Percentiles rank a stretch among this genome's conserved stretches.
Evolutionary conservation across 2,113 vertebrate genomes (phyloP).

Genomic region (Gymnarchus niloticus): DNA sequence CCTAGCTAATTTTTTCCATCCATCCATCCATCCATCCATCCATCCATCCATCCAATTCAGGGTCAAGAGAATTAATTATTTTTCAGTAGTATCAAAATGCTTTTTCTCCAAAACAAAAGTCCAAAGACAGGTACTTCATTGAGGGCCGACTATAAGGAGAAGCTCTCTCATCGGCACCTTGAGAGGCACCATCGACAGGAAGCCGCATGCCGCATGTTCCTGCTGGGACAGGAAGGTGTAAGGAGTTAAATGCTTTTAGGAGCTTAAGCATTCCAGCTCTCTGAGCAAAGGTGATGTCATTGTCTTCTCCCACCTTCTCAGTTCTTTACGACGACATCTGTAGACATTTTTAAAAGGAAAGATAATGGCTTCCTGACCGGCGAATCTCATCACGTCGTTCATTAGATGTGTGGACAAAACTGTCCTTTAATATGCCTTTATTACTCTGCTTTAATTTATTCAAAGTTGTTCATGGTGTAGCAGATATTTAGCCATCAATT

Average conservation of each 20-base stretch:
- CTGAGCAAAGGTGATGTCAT: neutral
- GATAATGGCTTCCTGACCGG: neutral
- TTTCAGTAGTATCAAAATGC: too few species aligned
- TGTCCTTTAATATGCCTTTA: neutral
- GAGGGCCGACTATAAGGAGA: too few species aligned
- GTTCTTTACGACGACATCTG: neutral
- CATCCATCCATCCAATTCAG: neutral
- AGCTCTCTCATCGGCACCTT: neutral
- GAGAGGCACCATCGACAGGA: conserved; percentile 37
- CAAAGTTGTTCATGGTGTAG: neutral
- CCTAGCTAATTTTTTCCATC: neutral
- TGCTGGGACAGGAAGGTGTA: conserved; percentile 30
- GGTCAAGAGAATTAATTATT: neutral
- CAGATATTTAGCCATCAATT: neutral
- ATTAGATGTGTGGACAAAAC: neutral
- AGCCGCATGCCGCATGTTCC: neutral
- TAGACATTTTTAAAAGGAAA: neutral
- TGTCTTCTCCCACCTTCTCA: neutral
- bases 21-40: neutral
- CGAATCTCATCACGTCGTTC: neutral
- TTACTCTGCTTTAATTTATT: neutral
- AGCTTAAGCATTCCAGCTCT: neutral
- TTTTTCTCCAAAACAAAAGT: neutral
- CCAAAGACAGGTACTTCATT: neutral
- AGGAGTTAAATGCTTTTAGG: conserved; percentile 28